Evolutionary conservation across 1,140 invertebrate genomes (phyloP).

Genomic region (Drosophila mauritiana): DNA sequence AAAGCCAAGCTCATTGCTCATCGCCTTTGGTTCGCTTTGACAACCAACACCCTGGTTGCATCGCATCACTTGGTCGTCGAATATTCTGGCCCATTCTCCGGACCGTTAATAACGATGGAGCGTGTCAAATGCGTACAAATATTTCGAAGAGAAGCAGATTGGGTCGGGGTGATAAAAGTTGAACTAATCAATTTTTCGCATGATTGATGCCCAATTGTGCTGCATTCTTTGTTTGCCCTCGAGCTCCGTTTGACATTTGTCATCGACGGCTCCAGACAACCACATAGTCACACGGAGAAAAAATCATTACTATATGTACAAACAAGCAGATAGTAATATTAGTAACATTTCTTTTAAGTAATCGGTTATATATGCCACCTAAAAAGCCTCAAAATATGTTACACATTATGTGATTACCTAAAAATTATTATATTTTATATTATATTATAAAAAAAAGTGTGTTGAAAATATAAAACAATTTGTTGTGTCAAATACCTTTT

Average conservation of each 20-base stretch:
- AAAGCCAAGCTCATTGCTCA: constrained; percentile 23
- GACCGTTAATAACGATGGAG: constrained; percentile 70
- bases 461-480: not conserved
- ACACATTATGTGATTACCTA: no score
- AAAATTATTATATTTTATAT: no score
- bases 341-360: no score
- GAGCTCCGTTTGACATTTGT: constrained; percentile 34
- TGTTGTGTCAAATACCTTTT: not conserved
- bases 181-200: constrained; percentile 80
- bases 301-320: constrained; percentile 4
- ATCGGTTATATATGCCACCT: no score
- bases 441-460: no score
- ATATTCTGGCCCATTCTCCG: not conserved
- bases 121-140: constrained; percentile 55
- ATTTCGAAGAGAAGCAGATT: constrained; percentile 23
- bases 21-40: constrained; percentile 26
- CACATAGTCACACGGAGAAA: constrained; percentile 1
- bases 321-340: not conserved
- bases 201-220: constrained; percentile 80
- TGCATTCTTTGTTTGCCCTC: constrained; percentile 70
- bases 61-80: not conserved
- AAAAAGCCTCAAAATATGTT: no score
- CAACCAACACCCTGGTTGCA: constrained; percentile 18
- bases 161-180: constrained; percentile 35
- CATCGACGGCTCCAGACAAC: constrained; percentile 25